Evolutionary conservation across 1,140 invertebrate species (phyloP).

Genomic region (Cylas formicarius): DNA sequence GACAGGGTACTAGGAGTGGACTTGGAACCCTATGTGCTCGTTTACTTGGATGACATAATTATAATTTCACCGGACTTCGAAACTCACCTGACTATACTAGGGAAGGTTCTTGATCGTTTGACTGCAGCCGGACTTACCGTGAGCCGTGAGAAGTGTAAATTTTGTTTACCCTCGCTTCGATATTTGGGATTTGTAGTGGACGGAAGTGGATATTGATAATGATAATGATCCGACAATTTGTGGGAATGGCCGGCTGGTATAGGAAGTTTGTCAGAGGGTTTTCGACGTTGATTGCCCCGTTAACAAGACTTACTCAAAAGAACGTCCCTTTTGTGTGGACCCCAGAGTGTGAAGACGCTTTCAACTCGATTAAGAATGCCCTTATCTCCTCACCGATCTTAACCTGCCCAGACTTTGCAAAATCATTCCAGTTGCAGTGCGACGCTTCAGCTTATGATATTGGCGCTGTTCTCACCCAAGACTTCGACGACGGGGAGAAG

Average conservation of each 20-base stretch:
- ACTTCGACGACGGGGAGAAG: slow-evolving; percentile 12
- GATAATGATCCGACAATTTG: slow-evolving; percentile 24
- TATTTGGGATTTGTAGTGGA: slow-evolving; percentile 39
- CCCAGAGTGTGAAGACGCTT: slow-evolving; percentile 16
- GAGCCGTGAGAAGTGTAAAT: slow-evolving; percentile 29
- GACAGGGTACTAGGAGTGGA: slow-evolving; percentile 37
- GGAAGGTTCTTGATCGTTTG: slow-evolving; percentile 20
- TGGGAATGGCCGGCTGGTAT: slow-evolving; percentile 40
- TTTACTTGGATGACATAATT: slow-evolving; percentile 39
- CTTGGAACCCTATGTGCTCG: slow-evolving; percentile 30
- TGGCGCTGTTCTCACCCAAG: slow-evolving; percentile 28
- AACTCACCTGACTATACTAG: slow-evolving; percentile 32
- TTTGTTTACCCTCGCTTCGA: slow-evolving; percentile 30
- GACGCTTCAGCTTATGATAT: slow-evolving; percentile 24
- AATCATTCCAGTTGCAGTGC: slow-evolving; percentile 22
- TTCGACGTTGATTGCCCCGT: slow-evolving; percentile 35
- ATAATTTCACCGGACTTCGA: slow-evolving; percentile 35
- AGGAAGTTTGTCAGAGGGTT: slow-evolving; percentile 42
- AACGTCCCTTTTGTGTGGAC: slow-evolving; percentile 16
- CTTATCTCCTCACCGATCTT: slow-evolving; percentile 25
- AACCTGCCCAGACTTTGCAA: slow-evolving; percentile 25
- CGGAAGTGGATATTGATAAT: slow-evolving; percentile 30
- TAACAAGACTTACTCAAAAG: slow-evolving; percentile 39
- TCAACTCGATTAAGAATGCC: slow-evolving; percentile 21
- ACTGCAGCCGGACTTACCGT: slow-evolving; percentile 19